Base-by-base conservation (phyloP, 1,140 invertebrate species). In the Semibalanus balanoides region DNA sequence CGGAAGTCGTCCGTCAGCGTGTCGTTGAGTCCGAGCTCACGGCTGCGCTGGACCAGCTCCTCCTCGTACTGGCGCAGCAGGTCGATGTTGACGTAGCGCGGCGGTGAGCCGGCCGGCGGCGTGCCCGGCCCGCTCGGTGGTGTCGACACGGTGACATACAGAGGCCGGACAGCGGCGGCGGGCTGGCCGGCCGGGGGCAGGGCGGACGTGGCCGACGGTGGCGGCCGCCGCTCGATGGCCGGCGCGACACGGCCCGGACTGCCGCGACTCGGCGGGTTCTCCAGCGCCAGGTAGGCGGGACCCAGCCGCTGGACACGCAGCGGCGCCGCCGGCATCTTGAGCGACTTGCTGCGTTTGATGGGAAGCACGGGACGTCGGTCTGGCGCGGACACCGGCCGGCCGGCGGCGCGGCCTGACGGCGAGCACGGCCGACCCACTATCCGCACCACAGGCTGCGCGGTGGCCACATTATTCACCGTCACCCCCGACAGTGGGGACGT, bases 401-500 rank as follows among this genome's bases (percentile, higher is more conserved):
- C 51, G 51, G 51, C 51, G 22, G 22, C 11, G 7, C 51, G 51
- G 35, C 35, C 17, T 5, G 35, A 40, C 5, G 35, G 35, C 5
- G 35, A 40, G 35, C 17, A 40, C 35, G 35, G 5, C 35, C 35
- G 35, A 7, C 35, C 35, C 5, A 40, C 35, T 5, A 40, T 17
- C 5, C 35, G 35, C 35, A 40, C 35, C 35, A 40, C 35, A 40
- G 35, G 35, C 35, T 5, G 35, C 35, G 35, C 35, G 5, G 35
- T 40, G 35, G 35, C 35, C 35, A 40, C 35, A 40, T 40, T 40
- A 17, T 40, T 40, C 35, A 40, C 35, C 35, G 35, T 40, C 25
- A 35, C 19, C 29, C 28, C 31, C 27, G 75, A n/a, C 40, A 40
- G 76, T 73, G 75, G 43, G n/a, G 77, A 76, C 43, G 43, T 73